Conservation (phyloP, 2,888 invertebrate species). For the Troglohyphantes excavatus region DNA sequence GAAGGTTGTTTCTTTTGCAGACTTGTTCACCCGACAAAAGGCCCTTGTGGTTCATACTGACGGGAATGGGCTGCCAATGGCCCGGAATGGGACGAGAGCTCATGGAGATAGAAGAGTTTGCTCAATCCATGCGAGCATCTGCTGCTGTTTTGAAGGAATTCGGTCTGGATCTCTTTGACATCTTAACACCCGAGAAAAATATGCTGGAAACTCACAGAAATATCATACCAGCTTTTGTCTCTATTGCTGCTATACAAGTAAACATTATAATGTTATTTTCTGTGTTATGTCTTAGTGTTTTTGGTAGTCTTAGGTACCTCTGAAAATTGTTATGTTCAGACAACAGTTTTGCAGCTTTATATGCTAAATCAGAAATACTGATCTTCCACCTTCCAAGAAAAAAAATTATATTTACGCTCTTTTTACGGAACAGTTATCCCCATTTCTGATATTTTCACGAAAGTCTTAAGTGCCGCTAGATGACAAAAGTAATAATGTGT, state of each 20-base stretch:
- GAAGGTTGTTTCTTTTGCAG: background rate
- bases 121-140: constrained; percentile 89
- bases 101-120: constrained; percentile 62
- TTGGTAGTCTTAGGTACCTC: no score
- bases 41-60: constrained; percentile 95
- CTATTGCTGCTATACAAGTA: constrained; percentile 85
- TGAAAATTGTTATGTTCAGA: no score
- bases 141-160: constrained; percentile 89
- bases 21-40: constrained; percentile 82
- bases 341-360: no score
- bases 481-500: no score
- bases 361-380: no score
- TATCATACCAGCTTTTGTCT: constrained; percentile 82
- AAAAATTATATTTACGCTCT: no score
- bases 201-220: constrained; percentile 84
- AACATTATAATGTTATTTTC: constrained; percentile 1
- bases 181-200: constrained; percentile 89
- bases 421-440: no score
- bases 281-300: no score
- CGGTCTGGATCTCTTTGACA: constrained; percentile 90
- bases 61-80: constrained; percentile 88
- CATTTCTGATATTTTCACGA: no score
- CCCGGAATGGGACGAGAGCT: constrained; percentile 63
- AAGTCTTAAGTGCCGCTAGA: no score
- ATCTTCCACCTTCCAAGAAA: no score